A percentile compares a stretch with the other conserved stretches of the same genome.
Conservation (phyloP, 30 jellyfish, hydroid and myxozoan species). For the Turritopsis rubra region DNA sequence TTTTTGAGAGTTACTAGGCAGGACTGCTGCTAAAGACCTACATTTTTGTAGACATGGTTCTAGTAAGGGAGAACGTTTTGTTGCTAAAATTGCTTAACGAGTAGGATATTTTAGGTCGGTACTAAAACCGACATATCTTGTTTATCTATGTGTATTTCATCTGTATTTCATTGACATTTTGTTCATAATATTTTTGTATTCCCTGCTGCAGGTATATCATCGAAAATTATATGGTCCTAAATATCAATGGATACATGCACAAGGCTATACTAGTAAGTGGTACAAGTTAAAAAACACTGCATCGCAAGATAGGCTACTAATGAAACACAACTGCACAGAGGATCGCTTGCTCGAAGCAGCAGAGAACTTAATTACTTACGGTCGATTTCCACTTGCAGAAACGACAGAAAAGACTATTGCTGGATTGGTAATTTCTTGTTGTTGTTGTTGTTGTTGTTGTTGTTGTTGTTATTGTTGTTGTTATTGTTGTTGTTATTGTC, state of each 20-base stretch:
- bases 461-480: too few species aligned
- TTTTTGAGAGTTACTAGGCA: too few species aligned
- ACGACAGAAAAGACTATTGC: conserved; percentile 42
- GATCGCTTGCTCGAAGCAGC: conserved; percentile 52
- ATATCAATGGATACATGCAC: conserved; percentile 47
- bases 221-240: conserved; percentile 37
- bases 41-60: conserved; percentile 32
- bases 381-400: conserved; percentile 37
- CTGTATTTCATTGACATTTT: too few species aligned
- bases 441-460: too few species aligned
- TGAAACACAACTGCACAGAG: conserved; percentile 33
- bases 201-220: background rate
- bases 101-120: too few species aligned
- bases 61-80: conserved; percentile 56
- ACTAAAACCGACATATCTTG: too few species aligned
- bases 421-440: conserved; percentile 50
- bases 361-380: conserved; percentile 35
- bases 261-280: conserved; percentile 36
- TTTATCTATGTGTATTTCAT: too few species aligned
- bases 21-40: too few species aligned
- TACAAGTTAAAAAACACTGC: background rate
- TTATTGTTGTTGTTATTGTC: too few species aligned
- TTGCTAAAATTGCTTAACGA: too few species aligned
- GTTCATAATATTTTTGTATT: background rate
- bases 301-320: background rate